Conservation (phyloP, 2,113 vertebrate species). For the Philantomba maxwellii region DNA sequence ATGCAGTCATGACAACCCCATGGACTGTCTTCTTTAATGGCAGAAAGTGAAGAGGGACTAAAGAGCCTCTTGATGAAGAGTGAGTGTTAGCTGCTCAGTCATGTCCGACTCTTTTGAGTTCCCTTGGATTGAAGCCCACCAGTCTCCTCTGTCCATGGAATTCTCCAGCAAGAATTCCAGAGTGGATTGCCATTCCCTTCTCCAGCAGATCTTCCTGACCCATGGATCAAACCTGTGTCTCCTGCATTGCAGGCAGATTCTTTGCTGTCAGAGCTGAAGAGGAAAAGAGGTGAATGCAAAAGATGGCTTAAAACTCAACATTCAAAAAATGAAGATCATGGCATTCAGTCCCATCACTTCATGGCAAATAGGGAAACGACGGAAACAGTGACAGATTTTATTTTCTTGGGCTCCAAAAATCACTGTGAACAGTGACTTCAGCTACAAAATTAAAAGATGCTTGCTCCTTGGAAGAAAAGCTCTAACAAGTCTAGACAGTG, state of each 20-base stretch:
- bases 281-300: neutral
- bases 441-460: neutral
- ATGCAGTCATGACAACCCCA: too few species aligned
- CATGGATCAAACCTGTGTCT: neutral
- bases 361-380: neutral
- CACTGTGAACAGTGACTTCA: neutral
- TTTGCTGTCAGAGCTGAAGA: neutral
- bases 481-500: neutral
- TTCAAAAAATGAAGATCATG: neutral
- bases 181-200: neutral
- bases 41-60: neutral
- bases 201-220: neutral
- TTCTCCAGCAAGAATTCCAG: neutral
- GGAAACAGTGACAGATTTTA: neutral
- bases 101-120: neutral
- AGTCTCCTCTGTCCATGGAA: neutral
- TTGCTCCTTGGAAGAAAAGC: neutral
- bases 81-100: neutral
- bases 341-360: neutral
- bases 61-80: neutral
- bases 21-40: neutral
- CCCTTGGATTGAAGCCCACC: neutral
- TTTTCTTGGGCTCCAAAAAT: neutral
- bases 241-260: neutral
- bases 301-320: neutral